Evolutionary conservation across 2,113 vertebrate genomes (phyloP), one percentile per base, ranked within the genome.

Genomic region (Actenoides lindsayi): DNA sequence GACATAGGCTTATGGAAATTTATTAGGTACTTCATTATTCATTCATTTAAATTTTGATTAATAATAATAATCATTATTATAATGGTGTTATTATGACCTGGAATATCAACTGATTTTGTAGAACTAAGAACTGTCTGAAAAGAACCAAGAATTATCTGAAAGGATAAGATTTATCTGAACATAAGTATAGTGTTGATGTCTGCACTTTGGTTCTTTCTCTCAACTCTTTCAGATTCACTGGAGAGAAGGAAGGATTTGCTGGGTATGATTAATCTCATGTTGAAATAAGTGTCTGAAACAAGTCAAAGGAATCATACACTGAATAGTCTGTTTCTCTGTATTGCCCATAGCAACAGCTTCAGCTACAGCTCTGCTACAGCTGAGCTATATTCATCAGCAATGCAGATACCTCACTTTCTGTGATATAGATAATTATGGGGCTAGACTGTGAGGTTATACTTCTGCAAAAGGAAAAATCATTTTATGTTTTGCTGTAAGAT

Each of bases 221-320:
- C 56, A 41, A 1, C 19, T 42, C 35, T 63, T 64, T 73, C 53
- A 69, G 44, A 90, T 76, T 53, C 30, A 21, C 41, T 79, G 20
- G 21, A 39, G 35, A 82, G 33, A 76, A 89, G 2, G 12, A 42
- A 57, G 41, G 70, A 69, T 76, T 94, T 79, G 12, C 44, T 76
- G 27, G 16, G 14, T 74, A n/a, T 37, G 67, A 80, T 88, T 91
- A 76, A 79, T 60, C 35, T 73, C 16, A 5, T 60, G 33, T 56
- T 85, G 68, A 86, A 97, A 69, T 48, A 88, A 91, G 21, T 53
- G 48, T 79, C 42, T 95, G 90, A 80, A 94, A 30, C 7, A 83
- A 81, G 24, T n/a, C 28, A 81, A 51, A 79, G 11, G 48, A 79
- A 60, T 85, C 21, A 79, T 23, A 44, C 1, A 0, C 12, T 56